Evolutionary conservation across 2,797 vertebrate species (phyloP).

Genomic region (Ciconia nigra): DNA sequence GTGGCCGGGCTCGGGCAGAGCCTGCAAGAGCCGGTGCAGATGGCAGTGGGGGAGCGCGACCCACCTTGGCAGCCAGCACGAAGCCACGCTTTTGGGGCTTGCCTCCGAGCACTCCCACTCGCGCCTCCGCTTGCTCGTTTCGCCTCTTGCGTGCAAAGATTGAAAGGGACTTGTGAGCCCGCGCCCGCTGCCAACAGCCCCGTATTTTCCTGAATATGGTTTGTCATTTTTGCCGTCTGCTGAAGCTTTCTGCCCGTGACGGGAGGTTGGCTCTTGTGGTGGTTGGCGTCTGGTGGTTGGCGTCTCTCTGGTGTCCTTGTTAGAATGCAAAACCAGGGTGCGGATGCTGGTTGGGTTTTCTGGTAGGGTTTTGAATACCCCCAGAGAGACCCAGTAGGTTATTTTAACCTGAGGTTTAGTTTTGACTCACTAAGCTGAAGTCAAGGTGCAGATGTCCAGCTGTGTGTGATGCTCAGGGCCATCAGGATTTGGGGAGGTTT

Average conservation of each 20-base stretch:
- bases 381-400: not conserved
- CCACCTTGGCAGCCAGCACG: accelerated
- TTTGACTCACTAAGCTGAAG: not conserved
- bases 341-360: not conserved
- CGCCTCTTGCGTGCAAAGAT: not conserved
- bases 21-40: not conserved
- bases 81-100: not conserved
- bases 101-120: not conserved
- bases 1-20: not conserved
- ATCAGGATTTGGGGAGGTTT: not conserved
- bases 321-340: not conserved
- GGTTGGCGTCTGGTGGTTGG: not conserved
- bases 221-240: not conserved
- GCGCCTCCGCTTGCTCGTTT: not conserved
- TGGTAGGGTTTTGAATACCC: not conserved
- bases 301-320: not conserved
- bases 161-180: not conserved
- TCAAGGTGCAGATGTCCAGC: not conserved
- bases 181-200: not conserved
- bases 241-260: not conserved
- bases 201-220: not conserved
- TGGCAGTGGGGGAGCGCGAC: not conserved
- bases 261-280: not conserved
- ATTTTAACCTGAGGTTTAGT: not conserved
- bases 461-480: not conserved